phyloP scores from a whole-genome alignment of 2,888 invertebrate species.

The Nesidiocoris tenuis region DNA sequence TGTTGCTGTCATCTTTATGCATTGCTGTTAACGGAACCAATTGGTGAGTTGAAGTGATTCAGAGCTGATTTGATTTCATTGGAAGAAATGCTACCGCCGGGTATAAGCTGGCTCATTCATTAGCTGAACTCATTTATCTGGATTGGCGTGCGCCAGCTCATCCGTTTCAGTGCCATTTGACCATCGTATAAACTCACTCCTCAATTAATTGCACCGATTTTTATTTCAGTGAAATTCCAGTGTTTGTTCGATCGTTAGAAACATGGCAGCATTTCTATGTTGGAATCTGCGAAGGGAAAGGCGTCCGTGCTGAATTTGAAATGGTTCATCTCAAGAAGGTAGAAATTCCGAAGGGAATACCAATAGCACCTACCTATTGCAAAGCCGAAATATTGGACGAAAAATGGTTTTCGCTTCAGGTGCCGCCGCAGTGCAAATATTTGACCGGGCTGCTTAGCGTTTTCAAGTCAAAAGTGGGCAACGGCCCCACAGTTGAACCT shows the following conservation, averaged over 20 bases:
- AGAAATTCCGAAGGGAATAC: too few relatives aligned
- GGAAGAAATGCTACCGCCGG: too few relatives aligned
- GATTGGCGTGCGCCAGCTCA: too few relatives aligned
- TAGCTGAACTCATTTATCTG: too few relatives aligned
- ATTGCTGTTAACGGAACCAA: conserved; percentile 80
- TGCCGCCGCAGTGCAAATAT: conserved; percentile 76
- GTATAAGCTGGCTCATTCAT: too few relatives aligned
- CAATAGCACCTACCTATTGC: too few relatives aligned
- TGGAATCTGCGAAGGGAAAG: conserved; percentile 77
- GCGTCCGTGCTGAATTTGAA: conserved; percentile 79
- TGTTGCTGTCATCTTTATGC: conserved; percentile 75
- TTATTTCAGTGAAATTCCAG: conserved; percentile 66
- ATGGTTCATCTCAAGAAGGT: conserved; percentile 81
- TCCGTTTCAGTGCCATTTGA: too few relatives aligned
- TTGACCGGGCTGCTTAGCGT: conserved; percentile 78
- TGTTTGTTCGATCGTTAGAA: conserved; percentile 83
- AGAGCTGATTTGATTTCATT: too few relatives aligned
- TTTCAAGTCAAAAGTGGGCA: conserved; percentile 85
- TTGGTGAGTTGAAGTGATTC: conserved; percentile 63
- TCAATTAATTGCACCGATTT: too few relatives aligned
- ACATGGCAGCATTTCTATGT: conserved; percentile 76
- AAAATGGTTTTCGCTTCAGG: too few relatives aligned
- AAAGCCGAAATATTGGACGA: neutral
- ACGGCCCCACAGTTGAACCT: conserved; percentile 66
- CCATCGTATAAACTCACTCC: too few relatives aligned